Percentiles rank a stretch among this genome's conserved stretches.
Evolutionary conservation across 30 jellyfish, hydroid and myxozoan genomes (phyloP).

Genomic region (Catostylus mosaicus): DNA sequence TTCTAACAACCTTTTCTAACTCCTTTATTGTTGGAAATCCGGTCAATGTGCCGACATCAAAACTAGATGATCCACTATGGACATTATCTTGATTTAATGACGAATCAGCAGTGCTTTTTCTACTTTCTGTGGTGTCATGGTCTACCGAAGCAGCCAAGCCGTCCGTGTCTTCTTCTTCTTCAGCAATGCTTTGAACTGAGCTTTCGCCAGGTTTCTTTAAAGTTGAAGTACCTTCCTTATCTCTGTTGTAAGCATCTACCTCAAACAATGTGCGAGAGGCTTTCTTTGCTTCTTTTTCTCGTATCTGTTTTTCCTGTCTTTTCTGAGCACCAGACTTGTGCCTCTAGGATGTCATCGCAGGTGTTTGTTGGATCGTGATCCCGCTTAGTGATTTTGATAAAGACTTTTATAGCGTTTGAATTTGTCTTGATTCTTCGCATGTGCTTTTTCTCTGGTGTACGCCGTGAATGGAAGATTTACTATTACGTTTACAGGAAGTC

Average conservation of each 20-base stretch:
- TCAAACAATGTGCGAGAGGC: conserved; percentile 9
- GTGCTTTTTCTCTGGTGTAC: too few relatives aligned
- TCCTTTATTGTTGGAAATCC: neutral
- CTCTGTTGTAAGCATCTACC: too few relatives aligned
- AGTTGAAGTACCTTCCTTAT: too few relatives aligned
- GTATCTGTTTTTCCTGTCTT: neutral
- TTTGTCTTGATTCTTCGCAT: conserved; percentile 3
- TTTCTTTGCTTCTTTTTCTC: conserved; percentile 2
- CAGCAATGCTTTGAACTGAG: neutral
- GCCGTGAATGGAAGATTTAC: too few relatives aligned
- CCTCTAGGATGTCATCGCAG: too few relatives aligned
- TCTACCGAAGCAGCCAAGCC: too few relatives aligned
- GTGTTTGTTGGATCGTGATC: neutral
- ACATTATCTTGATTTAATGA: conserved; percentile 5
- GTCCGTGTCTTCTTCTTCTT: neutral
- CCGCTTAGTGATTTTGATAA: conserved; percentile 1
- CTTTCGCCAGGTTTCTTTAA: too few relatives aligned
- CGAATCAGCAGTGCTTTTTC: conserved; percentile 16
- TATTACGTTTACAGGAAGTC: too few relatives aligned
- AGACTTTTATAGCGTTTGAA: conserved; percentile 17
- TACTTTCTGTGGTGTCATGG: conserved; percentile 12
- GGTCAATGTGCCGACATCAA: neutral
- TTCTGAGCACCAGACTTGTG: too few relatives aligned
- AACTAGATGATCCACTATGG: conserved; percentile 4
- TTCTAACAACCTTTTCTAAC: neutral